phyloP scores from a whole-genome alignment of 2,888 invertebrate genomes.

The Luperina testacea region DNA sequence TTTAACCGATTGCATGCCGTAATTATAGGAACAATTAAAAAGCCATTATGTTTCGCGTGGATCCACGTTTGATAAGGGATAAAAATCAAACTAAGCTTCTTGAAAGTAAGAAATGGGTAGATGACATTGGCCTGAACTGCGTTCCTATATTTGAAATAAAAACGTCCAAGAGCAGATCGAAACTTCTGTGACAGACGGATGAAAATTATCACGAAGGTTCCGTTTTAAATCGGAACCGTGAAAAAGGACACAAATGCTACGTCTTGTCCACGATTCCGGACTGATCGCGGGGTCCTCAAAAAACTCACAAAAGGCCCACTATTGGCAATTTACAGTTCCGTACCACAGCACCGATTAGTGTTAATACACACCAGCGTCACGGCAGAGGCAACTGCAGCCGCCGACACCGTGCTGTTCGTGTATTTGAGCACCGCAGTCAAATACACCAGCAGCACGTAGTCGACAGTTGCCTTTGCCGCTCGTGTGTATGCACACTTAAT shows the following conservation, averaged over 20 bases:
- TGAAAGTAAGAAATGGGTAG: neutral
- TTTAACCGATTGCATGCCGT: neutral
- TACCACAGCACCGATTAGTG: neutral
- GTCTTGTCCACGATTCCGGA: too few relatives aligned
- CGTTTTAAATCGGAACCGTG: neutral
- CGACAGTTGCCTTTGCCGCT: neutral
- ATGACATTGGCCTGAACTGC: too few relatives aligned
- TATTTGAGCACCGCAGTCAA: neutral
- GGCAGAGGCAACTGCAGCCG: too few relatives aligned
- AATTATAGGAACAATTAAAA: too few relatives aligned
- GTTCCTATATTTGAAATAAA: neutral
- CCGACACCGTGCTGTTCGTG: neutral
- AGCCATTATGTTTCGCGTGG: too few relatives aligned
- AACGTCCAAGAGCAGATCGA: neutral
- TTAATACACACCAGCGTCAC: neutral
- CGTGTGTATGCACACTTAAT: neutral
- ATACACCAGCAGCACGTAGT: too few relatives aligned
- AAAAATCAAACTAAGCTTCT: neutral
- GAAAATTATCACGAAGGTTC: neutral
- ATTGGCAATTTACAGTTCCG: neutral
- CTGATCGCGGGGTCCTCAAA: neutral
- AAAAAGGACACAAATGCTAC: neutral
- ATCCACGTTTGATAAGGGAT: too few relatives aligned
- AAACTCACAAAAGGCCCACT: neutral
- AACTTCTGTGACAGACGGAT: neutral